These are phyloP conservation scores for Galbula dea DNA, from an alignment of 2,113 vertebrate species.

Conservation along the genomic window DNA sequence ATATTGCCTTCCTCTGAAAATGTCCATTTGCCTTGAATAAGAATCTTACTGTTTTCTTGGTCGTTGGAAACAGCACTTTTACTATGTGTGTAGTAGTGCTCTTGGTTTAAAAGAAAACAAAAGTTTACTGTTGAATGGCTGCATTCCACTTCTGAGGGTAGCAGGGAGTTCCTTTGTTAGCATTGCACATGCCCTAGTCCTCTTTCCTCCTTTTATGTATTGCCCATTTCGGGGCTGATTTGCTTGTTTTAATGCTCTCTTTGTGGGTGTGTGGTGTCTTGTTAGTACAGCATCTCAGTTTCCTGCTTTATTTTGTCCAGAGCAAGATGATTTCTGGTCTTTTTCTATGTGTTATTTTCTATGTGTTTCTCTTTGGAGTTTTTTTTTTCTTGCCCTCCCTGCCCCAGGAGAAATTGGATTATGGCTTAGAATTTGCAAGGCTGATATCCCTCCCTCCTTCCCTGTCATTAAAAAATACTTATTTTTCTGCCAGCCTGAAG, in stretches of 20 bases:
- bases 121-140: background rate
- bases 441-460: background rate
- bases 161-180: background rate
- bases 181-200: background rate
- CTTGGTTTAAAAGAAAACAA: background rate
- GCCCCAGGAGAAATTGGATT: background rate
- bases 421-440: background rate
- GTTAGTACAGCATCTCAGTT: background rate
- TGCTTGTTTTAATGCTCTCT: background rate
- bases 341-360: background rate
- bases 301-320: background rate
- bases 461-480: background rate
- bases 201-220: background rate
- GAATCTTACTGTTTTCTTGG: background rate
- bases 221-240: background rate
- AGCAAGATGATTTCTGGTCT: background rate
- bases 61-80: background rate
- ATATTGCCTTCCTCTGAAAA: background rate
- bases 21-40: background rate
- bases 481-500: background rate
- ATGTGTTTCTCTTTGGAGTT: background rate
- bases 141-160: background rate
- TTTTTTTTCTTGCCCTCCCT: background rate
- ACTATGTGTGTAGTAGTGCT: background rate
- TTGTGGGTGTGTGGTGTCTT: background rate